Percentiles rank a stretch among this genome's conserved stretches.
phyloP scores from a whole-genome alignment of 2,113 vertebrate genomes.

The Ailurus styani region DNA sequence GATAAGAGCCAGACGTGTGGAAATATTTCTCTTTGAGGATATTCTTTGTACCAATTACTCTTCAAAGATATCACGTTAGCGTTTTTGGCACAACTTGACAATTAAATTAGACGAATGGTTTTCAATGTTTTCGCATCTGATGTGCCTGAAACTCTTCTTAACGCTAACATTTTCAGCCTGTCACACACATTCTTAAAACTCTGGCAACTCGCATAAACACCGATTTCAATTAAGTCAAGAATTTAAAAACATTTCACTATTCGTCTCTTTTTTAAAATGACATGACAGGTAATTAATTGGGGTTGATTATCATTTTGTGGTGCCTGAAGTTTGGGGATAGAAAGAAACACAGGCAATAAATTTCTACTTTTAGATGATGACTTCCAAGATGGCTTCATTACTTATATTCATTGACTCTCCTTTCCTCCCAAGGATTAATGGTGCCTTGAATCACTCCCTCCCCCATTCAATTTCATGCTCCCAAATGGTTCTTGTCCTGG shows the following conservation, averaged over 20 bases:
- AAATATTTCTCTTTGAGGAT: slow-evolving; percentile 83
- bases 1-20: slow-evolving; percentile 84
- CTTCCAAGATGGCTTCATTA: slow-evolving; percentile 28
- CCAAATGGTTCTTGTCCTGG: not conserved
- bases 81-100: slow-evolving; percentile 81
- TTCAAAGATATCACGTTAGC: slow-evolving; percentile 83
- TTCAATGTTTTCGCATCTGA: slow-evolving; percentile 78
- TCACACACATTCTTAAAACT: slow-evolving; percentile 72
- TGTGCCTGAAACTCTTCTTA: slow-evolving; percentile 71
- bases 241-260: slow-evolving; percentile 72
- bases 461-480: not conserved
- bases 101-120: slow-evolving; percentile 83
- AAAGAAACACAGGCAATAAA: slow-evolving; percentile 30
- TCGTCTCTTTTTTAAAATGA: slow-evolving; percentile 64
- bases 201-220: slow-evolving; percentile 72
- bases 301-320: slow-evolving; percentile 57
- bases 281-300: slow-evolving; percentile 67
- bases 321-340: not conserved
- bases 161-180: slow-evolving; percentile 65
- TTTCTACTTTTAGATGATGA: not conserved
- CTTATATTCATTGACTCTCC: not conserved
- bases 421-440: not conserved
- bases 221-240: slow-evolving; percentile 77
- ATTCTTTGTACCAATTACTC: slow-evolving; percentile 82
- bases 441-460: not conserved